Evolutionary conservation across 2,888 invertebrate genomes (phyloP), one percentile per base, ranked within the genome.

Genomic region (Scaeva pyrastri): DNA sequence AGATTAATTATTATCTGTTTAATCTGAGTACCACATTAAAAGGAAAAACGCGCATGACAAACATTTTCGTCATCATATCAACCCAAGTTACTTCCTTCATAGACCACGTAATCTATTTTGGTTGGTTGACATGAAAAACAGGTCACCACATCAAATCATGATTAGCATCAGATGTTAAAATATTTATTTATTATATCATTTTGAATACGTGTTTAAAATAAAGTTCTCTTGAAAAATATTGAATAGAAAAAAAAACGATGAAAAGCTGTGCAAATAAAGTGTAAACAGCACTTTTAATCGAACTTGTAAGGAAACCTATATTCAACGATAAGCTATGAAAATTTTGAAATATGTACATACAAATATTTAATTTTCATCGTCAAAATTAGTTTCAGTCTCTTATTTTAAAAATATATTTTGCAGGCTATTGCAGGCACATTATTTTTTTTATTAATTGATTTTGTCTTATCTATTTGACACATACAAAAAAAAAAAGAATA

Each of bases 51-150:
- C 66, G 73, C 72, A 79, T 45, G 66, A 31, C 56, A 50, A 66
- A 66, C 12, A 41, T 66, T 55, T 62, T 43, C 43, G 43, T 43
- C 55, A 43, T 23, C 19, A 26, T 43, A 64, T 50, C n/a, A 60
- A 64, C 11, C n/a, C 8, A 64, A 52, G 16, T 41, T 19, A 66
- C 41, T 73, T 66, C 19, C 43, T 80, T 60, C 26, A 73, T 31
- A 68, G 14, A 19, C 68, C 73, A 80, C 79, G 79, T 80, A 68
- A 50, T 39, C 43, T 14, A 6, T 48, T 58, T 66, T 43, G 41
- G 58, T 80, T 80, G 58, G 66, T 50, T 66, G 39, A 31, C 7
- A 73, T 26, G 2, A 6, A 21, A 71, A 41, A 36, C 21, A 50
- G 39, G 56, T 4, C 58, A 58, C 19, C 36, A 41, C 36, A 21